Evolutionary conservation across 2,888 invertebrate species (phyloP).

Genomic region (Mythimna vitellina): DNA sequence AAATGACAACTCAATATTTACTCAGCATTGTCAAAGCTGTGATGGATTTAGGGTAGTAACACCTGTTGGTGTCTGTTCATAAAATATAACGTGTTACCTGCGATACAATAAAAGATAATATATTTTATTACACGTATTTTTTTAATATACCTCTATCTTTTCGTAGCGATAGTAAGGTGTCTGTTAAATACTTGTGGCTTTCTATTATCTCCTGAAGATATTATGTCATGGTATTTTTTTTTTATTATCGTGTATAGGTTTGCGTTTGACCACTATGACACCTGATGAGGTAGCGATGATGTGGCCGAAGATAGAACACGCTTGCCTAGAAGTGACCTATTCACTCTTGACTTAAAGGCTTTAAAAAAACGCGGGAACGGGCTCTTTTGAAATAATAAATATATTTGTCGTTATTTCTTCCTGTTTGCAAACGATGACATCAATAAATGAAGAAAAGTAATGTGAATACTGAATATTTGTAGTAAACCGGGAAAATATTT

Average conservation of each 20-base stretch:
- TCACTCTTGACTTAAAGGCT: too few species aligned
- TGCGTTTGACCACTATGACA: too few species aligned
- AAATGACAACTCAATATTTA: constrained; percentile 65
- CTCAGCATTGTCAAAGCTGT: constrained; percentile 63
- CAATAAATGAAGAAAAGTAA: not conserved
- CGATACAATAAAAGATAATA: constrained; percentile 58
- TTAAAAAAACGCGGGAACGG: too few species aligned
- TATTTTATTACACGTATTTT: constrained; percentile 43
- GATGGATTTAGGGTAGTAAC: constrained; percentile 66
- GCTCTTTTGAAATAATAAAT: not conserved
- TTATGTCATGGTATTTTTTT: not conserved
- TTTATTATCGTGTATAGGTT: not conserved
- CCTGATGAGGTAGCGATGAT: too few species aligned
- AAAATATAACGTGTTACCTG: constrained; percentile 54
- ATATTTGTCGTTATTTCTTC: not conserved
- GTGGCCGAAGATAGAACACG: too few species aligned
- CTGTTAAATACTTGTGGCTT: constrained; percentile 30
- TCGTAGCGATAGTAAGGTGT: constrained; percentile 24
- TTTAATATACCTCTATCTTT: constrained; percentile 17
- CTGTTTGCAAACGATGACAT: not conserved
- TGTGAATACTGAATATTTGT: not conserved
- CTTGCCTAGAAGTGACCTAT: too few species aligned
- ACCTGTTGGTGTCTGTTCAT: constrained; percentile 70
- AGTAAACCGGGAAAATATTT: not conserved
- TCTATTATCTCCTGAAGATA: constrained; percentile 2